Conservation (phyloP, 1,140 invertebrate genomes). For the Trichonephila inaurata region DNA sequence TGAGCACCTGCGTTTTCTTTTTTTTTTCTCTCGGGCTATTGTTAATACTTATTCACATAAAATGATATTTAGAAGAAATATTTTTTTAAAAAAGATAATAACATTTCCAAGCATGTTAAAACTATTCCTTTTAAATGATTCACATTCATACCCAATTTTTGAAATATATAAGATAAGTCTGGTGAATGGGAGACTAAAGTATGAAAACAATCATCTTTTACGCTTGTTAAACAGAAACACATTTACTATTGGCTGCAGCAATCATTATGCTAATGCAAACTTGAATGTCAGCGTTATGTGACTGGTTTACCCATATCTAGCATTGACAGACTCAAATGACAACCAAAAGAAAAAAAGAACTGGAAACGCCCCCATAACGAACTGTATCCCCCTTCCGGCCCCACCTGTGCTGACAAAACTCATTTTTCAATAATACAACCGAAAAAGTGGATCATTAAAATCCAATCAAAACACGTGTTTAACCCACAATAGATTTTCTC, state of each 20-base stretch:
- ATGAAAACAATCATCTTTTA: slow-evolving; percentile 14
- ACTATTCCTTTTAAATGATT: neutral
- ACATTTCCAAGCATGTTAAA: neutral
- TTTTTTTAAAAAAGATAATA: too few relatives aligned
- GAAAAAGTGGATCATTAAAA: slow-evolving; percentile 74
- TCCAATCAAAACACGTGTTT: slow-evolving; percentile 73
- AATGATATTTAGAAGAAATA: too few relatives aligned
- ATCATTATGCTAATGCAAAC: slow-evolving; percentile 60
- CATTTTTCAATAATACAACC: slow-evolving; percentile 63
- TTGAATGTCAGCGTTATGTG: slow-evolving; percentile 20
- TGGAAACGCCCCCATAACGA: slow-evolving; percentile 13
- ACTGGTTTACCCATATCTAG: slow-evolving; percentile 16
- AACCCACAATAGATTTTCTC: slow-evolving; percentile 23
- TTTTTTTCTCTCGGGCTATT: too few relatives aligned
- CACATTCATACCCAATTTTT: neutral
- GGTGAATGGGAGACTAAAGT: neutral
- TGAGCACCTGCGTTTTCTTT: too few relatives aligned
- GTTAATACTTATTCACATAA: too few relatives aligned
- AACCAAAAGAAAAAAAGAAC: neutral
- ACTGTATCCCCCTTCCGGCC: neutral
- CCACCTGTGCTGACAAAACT: slow-evolving; percentile 62
- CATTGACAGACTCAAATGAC: neutral
- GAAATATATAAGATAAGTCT: neutral
- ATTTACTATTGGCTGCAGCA: slow-evolving; percentile 46
- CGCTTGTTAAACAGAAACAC: neutral